phyloP scores from a whole-genome alignment of 2,888 invertebrate genomes.

The Lycia hirtaria region DNA sequence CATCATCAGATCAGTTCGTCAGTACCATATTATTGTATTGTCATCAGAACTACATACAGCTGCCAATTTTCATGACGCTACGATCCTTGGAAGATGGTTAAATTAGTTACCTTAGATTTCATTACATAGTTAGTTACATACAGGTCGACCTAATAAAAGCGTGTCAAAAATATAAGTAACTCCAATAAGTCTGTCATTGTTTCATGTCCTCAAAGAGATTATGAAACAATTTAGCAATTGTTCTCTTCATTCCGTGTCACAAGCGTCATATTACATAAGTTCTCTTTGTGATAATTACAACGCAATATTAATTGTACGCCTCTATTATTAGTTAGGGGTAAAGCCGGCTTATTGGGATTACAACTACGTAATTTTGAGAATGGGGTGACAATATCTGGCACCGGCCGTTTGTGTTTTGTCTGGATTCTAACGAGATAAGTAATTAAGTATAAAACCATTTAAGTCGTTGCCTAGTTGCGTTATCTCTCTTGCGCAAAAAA shows the following conservation, averaged over 20 bases:
- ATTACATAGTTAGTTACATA: no score
- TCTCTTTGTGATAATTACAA: constrained; percentile 12
- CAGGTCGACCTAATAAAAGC: background rate
- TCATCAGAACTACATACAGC: no score
- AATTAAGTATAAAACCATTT: no score
- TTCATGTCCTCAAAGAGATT: constrained; percentile 1
- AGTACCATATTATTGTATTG: no score
- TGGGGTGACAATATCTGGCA: background rate
- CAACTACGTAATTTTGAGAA: background rate
- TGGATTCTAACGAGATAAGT: no score
- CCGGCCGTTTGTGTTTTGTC: background rate
- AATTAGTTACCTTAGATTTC: no score
- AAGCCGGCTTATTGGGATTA: constrained; percentile 18
- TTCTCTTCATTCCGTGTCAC: constrained; percentile 10
- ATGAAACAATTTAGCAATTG: constrained; percentile 10
- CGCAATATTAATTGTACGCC: constrained; percentile 13
- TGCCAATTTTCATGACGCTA: no score
- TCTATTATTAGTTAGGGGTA: constrained; percentile 19
- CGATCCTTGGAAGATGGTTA: no score
- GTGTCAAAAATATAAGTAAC: background rate
- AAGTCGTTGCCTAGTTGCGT: no score
- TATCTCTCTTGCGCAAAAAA: no score
- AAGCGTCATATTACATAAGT: constrained; percentile 5
- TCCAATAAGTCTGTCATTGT: background rate
- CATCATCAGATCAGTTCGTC: no score